These are phyloP conservation scores for Metellina segmentata DNA, from an alignment of 2,888 invertebrate genomes.

Conservation along the genomic window DNA sequence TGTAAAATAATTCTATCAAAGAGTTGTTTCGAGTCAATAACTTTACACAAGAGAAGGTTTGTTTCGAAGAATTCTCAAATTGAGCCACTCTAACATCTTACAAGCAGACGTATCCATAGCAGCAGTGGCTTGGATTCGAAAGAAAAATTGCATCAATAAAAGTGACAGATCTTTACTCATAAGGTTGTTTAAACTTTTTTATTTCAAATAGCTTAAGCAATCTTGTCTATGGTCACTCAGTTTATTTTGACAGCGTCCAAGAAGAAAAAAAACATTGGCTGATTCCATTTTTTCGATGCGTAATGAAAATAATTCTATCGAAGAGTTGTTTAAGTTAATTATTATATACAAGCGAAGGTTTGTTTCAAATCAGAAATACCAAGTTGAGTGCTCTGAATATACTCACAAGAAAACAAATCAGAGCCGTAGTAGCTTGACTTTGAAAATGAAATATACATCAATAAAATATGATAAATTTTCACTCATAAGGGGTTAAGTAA, in stretches of 20 bases:
- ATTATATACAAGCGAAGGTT: conserved; percentile 11
- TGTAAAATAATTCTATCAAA: conserved; percentile 13
- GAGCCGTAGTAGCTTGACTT: too few relatives aligned
- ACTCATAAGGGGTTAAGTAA: too few relatives aligned
- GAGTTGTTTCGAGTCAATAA: conserved; percentile 28
- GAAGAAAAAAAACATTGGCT: neutral
- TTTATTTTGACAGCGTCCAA: neutral
- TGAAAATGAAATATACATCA: too few relatives aligned
- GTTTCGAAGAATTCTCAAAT: conserved; percentile 6
- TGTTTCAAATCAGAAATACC: conserved; percentile 62
- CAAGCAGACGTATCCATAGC: too few relatives aligned
- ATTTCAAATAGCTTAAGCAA: too few relatives aligned
- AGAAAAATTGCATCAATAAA: too few relatives aligned
- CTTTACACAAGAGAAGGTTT: conserved; percentile 24
- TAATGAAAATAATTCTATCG: conserved; percentile 8
- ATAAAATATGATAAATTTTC: too few relatives aligned
- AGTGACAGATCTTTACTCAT: too few relatives aligned
- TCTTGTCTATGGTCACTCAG: too few relatives aligned
- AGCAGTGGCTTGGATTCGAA: too few relatives aligned
- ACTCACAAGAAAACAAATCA: too few relatives aligned
- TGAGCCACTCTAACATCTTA: conserved; percentile 12
- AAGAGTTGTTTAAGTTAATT: conserved; percentile 23
- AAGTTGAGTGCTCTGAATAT: conserved; percentile 20
- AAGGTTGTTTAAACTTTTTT: too few relatives aligned
- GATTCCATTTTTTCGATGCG: neutral